A percentile compares a stretch with the other conserved stretches of the same genome.
Conservation (phyloP, 1,140 invertebrate genomes). For the Gryon sp. region DNA sequence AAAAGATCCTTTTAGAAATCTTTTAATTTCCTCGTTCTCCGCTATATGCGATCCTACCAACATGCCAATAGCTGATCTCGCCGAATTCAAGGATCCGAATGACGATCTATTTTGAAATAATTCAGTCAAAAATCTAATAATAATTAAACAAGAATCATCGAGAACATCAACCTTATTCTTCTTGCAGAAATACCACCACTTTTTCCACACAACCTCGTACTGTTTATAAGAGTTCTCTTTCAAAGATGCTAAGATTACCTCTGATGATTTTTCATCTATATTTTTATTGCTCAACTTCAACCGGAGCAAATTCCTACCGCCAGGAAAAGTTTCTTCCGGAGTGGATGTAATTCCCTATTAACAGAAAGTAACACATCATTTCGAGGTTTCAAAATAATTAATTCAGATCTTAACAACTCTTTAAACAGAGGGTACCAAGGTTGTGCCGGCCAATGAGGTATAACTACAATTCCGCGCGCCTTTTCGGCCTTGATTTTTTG, state of each 20-base stretch:
- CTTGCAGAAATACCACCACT: constrained; percentile 17
- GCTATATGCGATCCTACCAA: constrained; percentile 2
- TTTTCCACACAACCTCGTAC: constrained; percentile 8
- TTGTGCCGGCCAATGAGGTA: too few relatives aligned
- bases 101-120: not conserved
- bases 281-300: not conserved
- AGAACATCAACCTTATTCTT: not conserved
- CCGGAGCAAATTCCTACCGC: constrained; percentile 23
- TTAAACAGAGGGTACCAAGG: too few relatives aligned
- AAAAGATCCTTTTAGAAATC: not conserved
- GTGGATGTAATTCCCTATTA: not conserved
- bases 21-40: not conserved
- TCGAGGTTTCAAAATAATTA: not conserved
- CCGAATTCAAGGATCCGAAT: constrained; percentile 11
- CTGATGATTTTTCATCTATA: not conserved
- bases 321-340: constrained; percentile 18
- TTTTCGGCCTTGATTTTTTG: too few relatives aligned
- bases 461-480: too few relatives aligned
- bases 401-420: too few relatives aligned
- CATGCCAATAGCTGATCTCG: not conserved
- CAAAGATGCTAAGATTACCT: constrained; percentile 20
- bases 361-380: not conserved
- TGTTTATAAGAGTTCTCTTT: constrained; percentile 6
- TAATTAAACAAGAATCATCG: not conserved
- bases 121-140: constrained; percentile 7